Evolutionary conservation across 2,888 invertebrate species (phyloP), one percentile per base, ranked within the genome.

Genomic region (Oeneis ivallda): DNA sequence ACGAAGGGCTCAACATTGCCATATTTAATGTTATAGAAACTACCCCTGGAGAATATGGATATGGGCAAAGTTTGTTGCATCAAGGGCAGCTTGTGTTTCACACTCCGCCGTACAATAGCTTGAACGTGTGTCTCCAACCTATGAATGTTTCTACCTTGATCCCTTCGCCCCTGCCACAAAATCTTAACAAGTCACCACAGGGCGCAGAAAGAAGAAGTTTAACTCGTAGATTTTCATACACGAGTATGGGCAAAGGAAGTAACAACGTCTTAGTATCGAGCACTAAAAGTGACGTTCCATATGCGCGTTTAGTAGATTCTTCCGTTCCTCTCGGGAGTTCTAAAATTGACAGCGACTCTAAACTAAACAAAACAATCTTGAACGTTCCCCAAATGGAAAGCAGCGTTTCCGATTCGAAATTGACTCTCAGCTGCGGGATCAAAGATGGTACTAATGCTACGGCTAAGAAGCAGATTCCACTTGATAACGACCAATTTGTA

Each of bases 21-120:
- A 94, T 95, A 71, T 96, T 95, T 76, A 94, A 94, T 92, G 93
- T 92, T 41, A 85, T 86, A 68, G 95, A 96, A 77, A 95, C 95
- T 58, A 92, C 93, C 26, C 95, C 95, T 2, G 95, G 95, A 75
- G 98, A 98, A 80, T 96, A 95, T 75, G 98, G 98, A 0, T 99
- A 97, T 80, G 98, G 98, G 0, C 98, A 99, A 86, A 98, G 98
- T 79, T 94, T 99, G 75, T 88, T 99, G 26, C 97, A 98, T 80
- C 94, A 96, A 65, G 95, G 95, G 39, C 95, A 97, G 82, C 89
- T 98, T 9, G 96, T 98, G 54, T 98, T 98, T 83, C 96, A 98
- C 74, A 97, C 97, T 0, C 96, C 97, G 0, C 97, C 97, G 0
- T 97, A 97, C 77, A 96, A 96, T 73, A 93, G 95, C 49, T 93